These are phyloP conservation scores for Myzus persicae DNA, from an alignment of 1,140 invertebrate species.

Conservation along the genomic window DNA sequence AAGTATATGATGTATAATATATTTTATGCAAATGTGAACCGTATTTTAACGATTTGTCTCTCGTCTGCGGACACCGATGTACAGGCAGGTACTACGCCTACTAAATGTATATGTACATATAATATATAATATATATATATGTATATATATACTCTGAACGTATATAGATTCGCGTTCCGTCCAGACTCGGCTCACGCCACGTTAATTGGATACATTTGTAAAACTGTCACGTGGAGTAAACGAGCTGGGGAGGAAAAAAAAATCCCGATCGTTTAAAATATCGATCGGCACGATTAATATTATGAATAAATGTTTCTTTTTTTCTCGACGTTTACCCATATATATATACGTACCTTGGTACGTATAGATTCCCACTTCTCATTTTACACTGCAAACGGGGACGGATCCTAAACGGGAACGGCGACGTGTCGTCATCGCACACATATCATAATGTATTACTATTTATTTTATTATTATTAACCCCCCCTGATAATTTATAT, in stretches of 20 bases:
- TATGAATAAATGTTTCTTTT: not conserved
- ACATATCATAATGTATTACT: constrained; percentile 12
- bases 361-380: not conserved
- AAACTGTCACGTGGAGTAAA: not conserved
- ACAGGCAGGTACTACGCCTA: not conserved
- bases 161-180: not conserved
- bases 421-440: not conserved
- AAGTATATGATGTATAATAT: not conserved
- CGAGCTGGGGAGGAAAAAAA: not conserved
- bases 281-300: constrained; percentile 6
- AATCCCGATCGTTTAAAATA: not conserved
- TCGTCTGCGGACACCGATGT: not conserved
- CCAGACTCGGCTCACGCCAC: not conserved
- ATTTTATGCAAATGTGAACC: not conserved
- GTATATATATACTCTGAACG: not conserved
- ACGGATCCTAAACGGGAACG: not conserved
- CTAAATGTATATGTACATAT: not conserved
- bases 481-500: not conserved
- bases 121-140: no score
- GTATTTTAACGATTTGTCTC: not conserved
- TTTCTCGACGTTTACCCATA: not conserved
- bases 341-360: not conserved
- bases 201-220: constrained; percentile 41
- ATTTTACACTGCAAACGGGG: not conserved
- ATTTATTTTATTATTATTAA: constrained; percentile 26